Evolutionary conservation across 2,797 vertebrate species (phyloP).

Genomic region (Gobio occitaniae): DNA sequence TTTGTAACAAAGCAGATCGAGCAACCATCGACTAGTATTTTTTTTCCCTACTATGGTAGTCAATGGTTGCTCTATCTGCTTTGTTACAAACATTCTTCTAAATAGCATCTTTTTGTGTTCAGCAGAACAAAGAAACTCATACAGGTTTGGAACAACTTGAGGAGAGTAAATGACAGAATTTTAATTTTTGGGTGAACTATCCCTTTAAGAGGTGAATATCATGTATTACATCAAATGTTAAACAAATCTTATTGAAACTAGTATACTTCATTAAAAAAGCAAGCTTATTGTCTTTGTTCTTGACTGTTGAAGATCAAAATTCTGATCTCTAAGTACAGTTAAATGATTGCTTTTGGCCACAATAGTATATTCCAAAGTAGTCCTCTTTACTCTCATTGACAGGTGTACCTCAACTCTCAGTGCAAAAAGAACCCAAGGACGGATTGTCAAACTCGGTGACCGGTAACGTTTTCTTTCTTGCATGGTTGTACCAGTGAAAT

Average conservation of each 20-base stretch:
- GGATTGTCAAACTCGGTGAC: slow-evolving; percentile 55
- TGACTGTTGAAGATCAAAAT: neutral
- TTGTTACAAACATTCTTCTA: no score
- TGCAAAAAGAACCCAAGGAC: slow-evolving; percentile 60
- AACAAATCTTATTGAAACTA: neutral
- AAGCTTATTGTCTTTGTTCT: neutral
- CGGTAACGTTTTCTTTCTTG: slow-evolving; percentile 54
- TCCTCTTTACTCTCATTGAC: neutral
- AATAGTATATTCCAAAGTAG: neutral
- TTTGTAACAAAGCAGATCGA: no score
- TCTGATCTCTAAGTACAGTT: neutral
- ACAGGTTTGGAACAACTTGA: no score
- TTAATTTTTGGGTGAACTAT: no score
- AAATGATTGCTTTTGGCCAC: slow-evolving; percentile 26
- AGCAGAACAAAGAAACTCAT: no score
- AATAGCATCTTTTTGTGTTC: no score
- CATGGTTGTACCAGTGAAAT: neutral
- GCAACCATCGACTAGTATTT: no score
- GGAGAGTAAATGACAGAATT: no score
- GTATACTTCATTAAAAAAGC: neutral
- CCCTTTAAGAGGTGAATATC: neutral
- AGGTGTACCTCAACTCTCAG: slow-evolving; percentile 39
- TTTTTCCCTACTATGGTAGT: no score
- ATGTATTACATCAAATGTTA: neutral
- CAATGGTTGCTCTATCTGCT: no score